These are phyloP conservation scores for Cossypha heuglini DNA, from an alignment of 2,797 vertebrate species.

Conservation along the genomic window DNA sequence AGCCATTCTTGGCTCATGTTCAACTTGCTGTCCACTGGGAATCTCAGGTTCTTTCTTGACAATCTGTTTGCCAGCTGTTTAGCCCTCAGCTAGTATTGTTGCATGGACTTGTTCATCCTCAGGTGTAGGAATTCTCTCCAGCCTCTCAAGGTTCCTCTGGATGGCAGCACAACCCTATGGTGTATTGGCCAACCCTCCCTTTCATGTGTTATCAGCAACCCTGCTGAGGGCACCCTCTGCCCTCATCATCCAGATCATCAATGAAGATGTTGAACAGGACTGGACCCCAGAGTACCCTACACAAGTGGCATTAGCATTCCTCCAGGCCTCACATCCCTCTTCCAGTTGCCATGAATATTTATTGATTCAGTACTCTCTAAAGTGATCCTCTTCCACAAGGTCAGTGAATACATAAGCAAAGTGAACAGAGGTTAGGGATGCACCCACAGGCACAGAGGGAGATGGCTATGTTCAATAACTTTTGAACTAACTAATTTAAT, in stretches of 20 bases:
- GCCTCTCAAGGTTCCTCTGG: background rate
- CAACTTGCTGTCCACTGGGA: background rate
- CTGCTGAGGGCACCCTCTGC: background rate
- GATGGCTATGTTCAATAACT: background rate
- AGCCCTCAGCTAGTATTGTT: background rate
- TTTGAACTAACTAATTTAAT: background rate
- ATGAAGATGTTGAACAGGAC: background rate
- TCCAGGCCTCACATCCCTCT: background rate
- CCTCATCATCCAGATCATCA: background rate
- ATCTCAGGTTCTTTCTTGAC: background rate
- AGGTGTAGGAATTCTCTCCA: background rate
- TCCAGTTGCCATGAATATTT: background rate
- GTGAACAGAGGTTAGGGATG: too few species aligned
- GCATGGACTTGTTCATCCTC: background rate
- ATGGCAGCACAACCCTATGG: background rate
- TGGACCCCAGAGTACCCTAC: background rate
- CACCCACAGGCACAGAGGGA: background rate
- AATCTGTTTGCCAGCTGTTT: background rate
- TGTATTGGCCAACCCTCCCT: accelerated
- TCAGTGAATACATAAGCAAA: background rate
- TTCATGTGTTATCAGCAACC: background rate
- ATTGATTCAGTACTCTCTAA: background rate
- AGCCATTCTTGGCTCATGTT: background rate
- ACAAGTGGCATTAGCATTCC: background rate
- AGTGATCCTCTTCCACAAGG: background rate